Percentiles rank a stretch among this genome's conserved stretches.
phyloP scores from a whole-genome alignment of 1,140 invertebrate genomes.

The Tetramorium parvispinum region DNA sequence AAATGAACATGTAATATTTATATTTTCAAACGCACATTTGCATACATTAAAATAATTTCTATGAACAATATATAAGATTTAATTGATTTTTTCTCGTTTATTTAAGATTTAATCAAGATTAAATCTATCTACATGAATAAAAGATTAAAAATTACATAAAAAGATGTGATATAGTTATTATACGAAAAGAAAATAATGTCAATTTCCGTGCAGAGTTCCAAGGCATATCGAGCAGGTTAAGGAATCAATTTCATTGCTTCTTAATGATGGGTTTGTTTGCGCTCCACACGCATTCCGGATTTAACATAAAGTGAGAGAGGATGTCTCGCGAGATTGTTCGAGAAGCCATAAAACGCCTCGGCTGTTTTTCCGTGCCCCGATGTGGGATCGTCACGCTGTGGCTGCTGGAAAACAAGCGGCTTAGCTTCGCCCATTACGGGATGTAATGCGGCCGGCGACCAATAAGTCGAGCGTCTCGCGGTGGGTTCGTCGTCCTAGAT shows the following conservation, averaged over 20 bases:
- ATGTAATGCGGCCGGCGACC: slow-evolving; percentile 21
- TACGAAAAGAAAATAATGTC: neutral
- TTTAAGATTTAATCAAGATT: neutral
- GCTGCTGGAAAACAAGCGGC: slow-evolving; percentile 18
- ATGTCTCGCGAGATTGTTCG: slow-evolving; percentile 17
- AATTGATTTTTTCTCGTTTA: neutral
- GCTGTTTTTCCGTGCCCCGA: slow-evolving; percentile 17
- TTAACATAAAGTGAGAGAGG: neutral
- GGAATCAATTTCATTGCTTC: neutral
- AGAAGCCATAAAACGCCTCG: slow-evolving; percentile 9
- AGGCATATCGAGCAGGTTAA: neutral
- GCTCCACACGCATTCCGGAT: neutral
- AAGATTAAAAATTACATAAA: neutral
- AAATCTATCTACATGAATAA: neutral
- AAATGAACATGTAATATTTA: neutral
- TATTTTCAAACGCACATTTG: neutral
- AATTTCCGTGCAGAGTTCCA: too few relatives aligned
- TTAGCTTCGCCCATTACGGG: slow-evolving; percentile 56
- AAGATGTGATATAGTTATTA: neutral
- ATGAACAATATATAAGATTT: neutral
- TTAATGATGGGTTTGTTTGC: neutral
- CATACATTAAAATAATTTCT: neutral
- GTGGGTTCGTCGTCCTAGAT: slow-evolving; percentile 66
- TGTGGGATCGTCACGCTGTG: slow-evolving; percentile 29
- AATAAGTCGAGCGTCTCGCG: slow-evolving; percentile 21